phyloP scores from a whole-genome alignment of 2,797 vertebrate species.

The Heteromormyrus szaboi region DNA sequence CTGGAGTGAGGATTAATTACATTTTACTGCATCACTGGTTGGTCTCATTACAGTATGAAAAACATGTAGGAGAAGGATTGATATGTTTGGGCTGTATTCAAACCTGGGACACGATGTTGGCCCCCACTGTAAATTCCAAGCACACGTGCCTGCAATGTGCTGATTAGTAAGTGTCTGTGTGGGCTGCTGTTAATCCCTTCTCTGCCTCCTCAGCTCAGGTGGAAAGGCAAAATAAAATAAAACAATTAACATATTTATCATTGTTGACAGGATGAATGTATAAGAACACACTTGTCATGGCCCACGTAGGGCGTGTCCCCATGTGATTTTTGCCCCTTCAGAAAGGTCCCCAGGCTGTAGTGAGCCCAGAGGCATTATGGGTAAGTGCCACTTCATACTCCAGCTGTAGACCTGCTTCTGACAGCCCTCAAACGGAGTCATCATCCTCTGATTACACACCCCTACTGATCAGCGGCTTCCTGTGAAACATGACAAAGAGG shows the following conservation, averaged over 20 bases:
- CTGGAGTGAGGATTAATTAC: background rate
- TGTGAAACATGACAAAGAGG: background rate
- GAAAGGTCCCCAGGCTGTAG: background rate
- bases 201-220: background rate
- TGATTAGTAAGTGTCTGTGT: background rate
- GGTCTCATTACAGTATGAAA: background rate
- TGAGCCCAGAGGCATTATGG: background rate
- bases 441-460: background rate
- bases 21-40: background rate
- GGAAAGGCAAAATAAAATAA: background rate
- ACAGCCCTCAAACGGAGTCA: background rate
- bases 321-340: background rate
- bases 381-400: background rate
- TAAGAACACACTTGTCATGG: background rate
- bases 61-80: background rate
- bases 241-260: background rate
- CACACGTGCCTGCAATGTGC: background rate
- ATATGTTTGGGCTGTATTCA: background rate
- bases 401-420: background rate
- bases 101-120: background rate
- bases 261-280: background rate
- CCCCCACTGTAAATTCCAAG: background rate
- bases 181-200: background rate
- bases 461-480: background rate
- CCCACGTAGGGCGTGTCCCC: background rate